Base-by-base conservation (phyloP, 1,140 invertebrate species). In the Globodera rostochiensis region DNA sequence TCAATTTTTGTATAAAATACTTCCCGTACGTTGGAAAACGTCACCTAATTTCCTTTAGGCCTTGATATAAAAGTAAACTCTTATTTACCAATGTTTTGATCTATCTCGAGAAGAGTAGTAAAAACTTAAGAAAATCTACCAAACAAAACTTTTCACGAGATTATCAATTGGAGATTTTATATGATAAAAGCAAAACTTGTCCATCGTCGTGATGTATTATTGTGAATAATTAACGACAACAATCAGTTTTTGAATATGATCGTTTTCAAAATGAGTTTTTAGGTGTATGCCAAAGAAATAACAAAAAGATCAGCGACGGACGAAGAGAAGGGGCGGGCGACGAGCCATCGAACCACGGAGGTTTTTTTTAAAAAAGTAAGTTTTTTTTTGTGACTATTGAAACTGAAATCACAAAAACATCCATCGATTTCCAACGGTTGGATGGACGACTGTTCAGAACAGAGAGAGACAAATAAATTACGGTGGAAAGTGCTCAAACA, bases 401-500 rank as follows among this genome's bases (percentile, higher is more conserved):
- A 19, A 19, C 57, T 4, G 57, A 64, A 64, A 2, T 36, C 57
- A 64, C 19, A 64, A 64, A 36, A 36, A 36, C 36, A 36, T 3
- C 36, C 36, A 36, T 36, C 36, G 36, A 36, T 36, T 36, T 36
- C 36, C 36, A 36, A 36, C 36, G 36, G 36, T 64, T 15, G 53
- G 53, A 11, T 53, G 57, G 57, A 19, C 57, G 57, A 64, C 15
- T 11, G 57, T 64, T 64, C 57, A 64, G 57, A 64, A 36, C 36
- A 36, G 36, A 36, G 36, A 64, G 57, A 64, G 57, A 71, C 25
- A 71, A 71, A 71, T 71, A 71, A 71, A 71, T 71, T 45, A 47
- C 69, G 69, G 21, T 70, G 36, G 57, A 64, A 64, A 64, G 57
- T 64, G 57, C 57, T 25, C 69, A 71, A 71, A 71, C n/a, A 71